phyloP scores from a whole-genome alignment of 2,888 invertebrate species.

The Apoda limacodes region DNA sequence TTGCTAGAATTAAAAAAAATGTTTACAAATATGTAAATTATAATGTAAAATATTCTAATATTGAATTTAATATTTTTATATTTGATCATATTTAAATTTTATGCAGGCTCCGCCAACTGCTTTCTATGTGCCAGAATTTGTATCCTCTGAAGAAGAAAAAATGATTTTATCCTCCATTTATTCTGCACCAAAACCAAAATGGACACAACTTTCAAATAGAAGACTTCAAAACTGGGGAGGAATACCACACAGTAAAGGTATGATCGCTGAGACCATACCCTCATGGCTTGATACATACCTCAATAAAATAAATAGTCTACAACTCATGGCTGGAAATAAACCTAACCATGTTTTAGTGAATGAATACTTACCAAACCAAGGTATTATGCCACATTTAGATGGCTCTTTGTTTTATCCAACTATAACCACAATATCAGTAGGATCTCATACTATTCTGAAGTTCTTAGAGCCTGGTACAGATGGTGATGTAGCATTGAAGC shows the following conservation, averaged over 20 bases:
- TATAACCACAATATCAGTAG: conserved; percentile 92
- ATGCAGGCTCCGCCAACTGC: conserved; percentile 71
- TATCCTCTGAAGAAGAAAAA: conserved; percentile 79
- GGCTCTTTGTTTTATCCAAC: conserved; percentile 94
- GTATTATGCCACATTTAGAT: conserved; percentile 97
- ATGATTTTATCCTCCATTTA: conserved; percentile 80
- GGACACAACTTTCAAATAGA: conserved; percentile 92
- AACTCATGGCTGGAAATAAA: conserved; percentile 76
- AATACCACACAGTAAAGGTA: conserved; percentile 80
- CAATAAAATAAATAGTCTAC: conserved; percentile 75
- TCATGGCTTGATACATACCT: conserved; percentile 82
- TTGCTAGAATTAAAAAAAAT: too few relatives aligned
- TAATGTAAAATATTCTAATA: too few relatives aligned
- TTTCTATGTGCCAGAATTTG: conserved; percentile 89
- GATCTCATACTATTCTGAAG: conserved; percentile 91
- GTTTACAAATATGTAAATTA: too few relatives aligned
- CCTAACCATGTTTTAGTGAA: conserved; percentile 96
- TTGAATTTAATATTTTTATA: too few relatives aligned
- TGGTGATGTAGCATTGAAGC: conserved; percentile 32
- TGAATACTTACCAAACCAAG: conserved; percentile 93
- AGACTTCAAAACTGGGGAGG: conserved; percentile 99
- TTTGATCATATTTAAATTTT: conserved; percentile 8
- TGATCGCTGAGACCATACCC: conserved; percentile 92
- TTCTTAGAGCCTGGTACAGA: conserved; percentile 73
- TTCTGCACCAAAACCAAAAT: conserved; percentile 90